Evolutionary conservation across 2,888 invertebrate genomes (phyloP).

Genomic region (Eucera pruinosa): DNA sequence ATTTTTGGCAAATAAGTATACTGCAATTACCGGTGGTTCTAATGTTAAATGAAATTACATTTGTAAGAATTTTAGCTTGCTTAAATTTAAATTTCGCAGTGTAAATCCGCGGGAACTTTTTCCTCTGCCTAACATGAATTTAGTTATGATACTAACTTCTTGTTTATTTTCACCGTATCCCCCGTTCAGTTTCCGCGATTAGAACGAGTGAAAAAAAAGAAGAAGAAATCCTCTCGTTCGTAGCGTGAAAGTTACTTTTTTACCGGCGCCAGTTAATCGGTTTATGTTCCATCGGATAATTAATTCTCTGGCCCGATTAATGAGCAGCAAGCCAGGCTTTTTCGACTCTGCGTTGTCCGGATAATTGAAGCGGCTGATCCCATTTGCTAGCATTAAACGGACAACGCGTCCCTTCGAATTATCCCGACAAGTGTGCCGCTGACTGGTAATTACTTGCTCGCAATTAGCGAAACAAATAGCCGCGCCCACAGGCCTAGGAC

Average conservation of each 20-base stretch:
- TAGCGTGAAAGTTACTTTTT: not conserved
- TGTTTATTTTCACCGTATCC: no score
- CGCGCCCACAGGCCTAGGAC: not conserved
- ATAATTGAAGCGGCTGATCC: constrained; percentile 55
- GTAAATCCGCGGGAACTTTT: no score
- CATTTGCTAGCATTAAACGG: constrained; percentile 39
- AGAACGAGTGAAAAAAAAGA: no score
- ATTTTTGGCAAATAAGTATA: no score
- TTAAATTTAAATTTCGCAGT: no score
- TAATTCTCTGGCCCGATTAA: constrained; percentile 49
- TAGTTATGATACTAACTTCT: no score
- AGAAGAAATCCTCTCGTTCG: no score
- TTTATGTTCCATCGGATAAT: constrained; percentile 50
- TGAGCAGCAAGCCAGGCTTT: constrained; percentile 53
- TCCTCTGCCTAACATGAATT: no score
- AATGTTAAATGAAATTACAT: no score
- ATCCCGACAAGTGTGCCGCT: constrained; percentile 38
- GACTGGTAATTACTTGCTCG: constrained; percentile 41
- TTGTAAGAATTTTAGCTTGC: no score
- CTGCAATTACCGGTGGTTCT: no score
- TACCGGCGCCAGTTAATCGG: constrained; percentile 43
- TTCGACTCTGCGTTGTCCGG: constrained; percentile 41
- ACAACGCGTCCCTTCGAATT: constrained; percentile 35
- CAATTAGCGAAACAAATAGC: constrained; percentile 48
- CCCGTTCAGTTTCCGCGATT: no score